Evolutionary conservation across 2,888 invertebrate genomes (phyloP), one percentile per base, ranked within the genome.

Genomic region (Drosophila peninsularis): DNA sequence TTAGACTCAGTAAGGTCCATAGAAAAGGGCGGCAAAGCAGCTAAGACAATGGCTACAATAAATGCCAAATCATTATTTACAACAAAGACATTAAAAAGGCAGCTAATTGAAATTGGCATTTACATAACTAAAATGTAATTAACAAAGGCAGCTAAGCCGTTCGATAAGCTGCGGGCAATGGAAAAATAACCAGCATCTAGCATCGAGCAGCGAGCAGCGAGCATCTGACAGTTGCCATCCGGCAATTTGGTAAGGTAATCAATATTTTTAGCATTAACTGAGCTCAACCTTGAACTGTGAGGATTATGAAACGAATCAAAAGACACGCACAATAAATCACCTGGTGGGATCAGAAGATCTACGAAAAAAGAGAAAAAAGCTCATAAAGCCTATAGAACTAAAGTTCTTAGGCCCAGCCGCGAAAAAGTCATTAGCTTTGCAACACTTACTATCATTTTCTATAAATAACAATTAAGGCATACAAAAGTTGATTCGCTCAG

Each of bases 391-490:
- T 58, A 54, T 49, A 56, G 45, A 52, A 54, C 62, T 13, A 37
- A 52, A 52, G 52, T 37, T 27, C 17, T 47, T 44, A 60, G 49
- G 64, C 50, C 55, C 62, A 63, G 61, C 58, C 63, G 67, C 30
- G 52, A 71, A 70, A 71, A 74, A 78, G 75, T 82, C 85, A 88
- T 86, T 86, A 88, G 85, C 76, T 80, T 72, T 75, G 86, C 76
- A 84, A 69, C 82, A 85, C 72, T 87, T 79, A 75, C 88, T 88
- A 86, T 87, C 82, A 87, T 79, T 88, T 75, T 79, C 85, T 88
- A 88, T 86, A 86, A 88, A 86, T 86, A 86, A 88, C 82, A 86
- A 86, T 86, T 87, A 75, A 81, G 85, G 81, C 83, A 83, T 71
- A 78, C 78, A 75, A 72, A 63, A 54, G 71, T 62, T 61, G 68